Evolutionary conservation across 2,113 vertebrate genomes (phyloP), one percentile per base, ranked within the genome.

Genomic region (Psilopogon haemacephalus): DNA sequence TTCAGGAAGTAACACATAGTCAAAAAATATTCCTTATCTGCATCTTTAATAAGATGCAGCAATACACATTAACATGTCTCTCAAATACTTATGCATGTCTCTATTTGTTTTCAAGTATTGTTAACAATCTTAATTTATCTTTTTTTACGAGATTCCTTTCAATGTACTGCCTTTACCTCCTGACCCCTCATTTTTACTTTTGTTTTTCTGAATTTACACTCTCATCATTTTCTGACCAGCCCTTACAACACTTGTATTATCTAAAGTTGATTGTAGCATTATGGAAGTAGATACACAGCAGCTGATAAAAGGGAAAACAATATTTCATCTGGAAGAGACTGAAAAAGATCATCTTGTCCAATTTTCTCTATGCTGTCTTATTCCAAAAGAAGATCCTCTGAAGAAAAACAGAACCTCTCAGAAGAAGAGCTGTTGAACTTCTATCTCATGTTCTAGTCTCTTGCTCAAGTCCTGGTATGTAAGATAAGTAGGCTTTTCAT

Each of bases 401-500:
- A 28, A 9, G 60, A 12, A 64, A 44, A 67, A 83, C 33, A 8
- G 6, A 91, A 62, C 15, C 2, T 64, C 74, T 59, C 64, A 56
- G 14, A 46, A 59, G 38, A 15, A 55, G 55, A n/a, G 17, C 16
- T 35, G 48, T 10, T 69, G 17, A 58, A 62, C 26, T 63, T 80
- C 46, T 46, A 18, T 32, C 32, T 93, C 56, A 56, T 60, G 60
- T 26, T 86, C 55, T 59, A 59, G 28, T 62, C 35, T 81, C 87
- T 74, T 94, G 13, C 40, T 90, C 30, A 73, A 81, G 50, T 32
- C 26, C 87, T 69, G 59, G 5, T 70, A 60, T 37, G 38, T 28
- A 68, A 81, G 65, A 74, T 80, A 93, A 87, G 54, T n/a, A 63
- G n/a, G 17, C 76, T 90, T 91, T 79, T 72, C 62, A 88, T 90